Evolutionary conservation across 1,140 invertebrate species (phyloP).

Genomic region (Copidosoma floridanum): DNA sequence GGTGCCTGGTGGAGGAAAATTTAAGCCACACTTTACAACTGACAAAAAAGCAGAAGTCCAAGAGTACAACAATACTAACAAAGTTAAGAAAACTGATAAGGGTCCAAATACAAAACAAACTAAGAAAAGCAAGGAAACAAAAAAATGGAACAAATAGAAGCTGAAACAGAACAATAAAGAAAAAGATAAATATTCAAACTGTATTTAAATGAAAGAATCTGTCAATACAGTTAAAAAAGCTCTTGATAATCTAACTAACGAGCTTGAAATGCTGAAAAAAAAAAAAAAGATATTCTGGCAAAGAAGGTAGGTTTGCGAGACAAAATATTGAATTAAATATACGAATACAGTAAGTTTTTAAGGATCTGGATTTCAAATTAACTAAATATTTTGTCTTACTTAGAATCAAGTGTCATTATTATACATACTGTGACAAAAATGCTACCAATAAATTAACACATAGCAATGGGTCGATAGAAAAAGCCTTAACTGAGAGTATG

Average conservation of each 20-base stretch:
- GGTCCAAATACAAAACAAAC: neutral
- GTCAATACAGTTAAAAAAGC: neutral
- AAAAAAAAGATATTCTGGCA: neutral
- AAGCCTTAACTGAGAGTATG: neutral
- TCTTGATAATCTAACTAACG: neutral
- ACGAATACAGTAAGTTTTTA: neutral
- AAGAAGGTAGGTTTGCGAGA: neutral
- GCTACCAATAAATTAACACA: too few species aligned
- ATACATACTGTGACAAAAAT: too few species aligned
- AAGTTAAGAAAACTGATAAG: neutral
- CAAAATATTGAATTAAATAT: neutral
- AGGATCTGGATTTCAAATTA: neutral
- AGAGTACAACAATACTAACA: neutral
- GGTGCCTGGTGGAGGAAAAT: too few species aligned
- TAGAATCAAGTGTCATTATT: too few species aligned
- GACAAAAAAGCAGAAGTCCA: too few species aligned
- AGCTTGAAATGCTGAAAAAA: neutral
- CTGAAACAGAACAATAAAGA: neutral
- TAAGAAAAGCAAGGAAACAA: neutral
- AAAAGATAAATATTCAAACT: neutral
- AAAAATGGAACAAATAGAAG: neutral
- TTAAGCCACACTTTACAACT: too few species aligned
- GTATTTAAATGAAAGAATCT: neutral
- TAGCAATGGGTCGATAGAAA: too few species aligned
- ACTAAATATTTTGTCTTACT: neutral